A percentile compares a stretch with the other conserved stretches of the same genome.
These are phyloP conservation scores for Tiliacea citrago DNA, from an alignment of 2,888 invertebrate species.

Conservation along the genomic window DNA sequence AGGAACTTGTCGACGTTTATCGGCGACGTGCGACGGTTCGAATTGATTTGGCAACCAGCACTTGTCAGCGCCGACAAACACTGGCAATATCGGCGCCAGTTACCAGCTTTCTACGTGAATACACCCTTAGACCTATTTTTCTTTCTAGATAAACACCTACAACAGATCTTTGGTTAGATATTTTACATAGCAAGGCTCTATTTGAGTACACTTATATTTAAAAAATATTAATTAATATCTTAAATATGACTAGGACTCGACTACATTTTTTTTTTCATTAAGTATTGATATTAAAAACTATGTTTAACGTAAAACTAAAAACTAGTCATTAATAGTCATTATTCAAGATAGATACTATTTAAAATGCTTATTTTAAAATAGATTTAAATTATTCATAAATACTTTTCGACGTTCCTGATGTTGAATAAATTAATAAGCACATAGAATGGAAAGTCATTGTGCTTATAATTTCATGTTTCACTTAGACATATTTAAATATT, in stretches of 20 bases:
- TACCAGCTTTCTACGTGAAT: background rate
- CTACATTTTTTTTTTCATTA: constrained; percentile 46
- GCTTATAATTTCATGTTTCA: background rate
- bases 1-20: background rate
- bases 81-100: background rate
- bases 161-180: constrained; percentile 58
- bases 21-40: background rate
- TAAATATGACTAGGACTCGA: constrained; percentile 67
- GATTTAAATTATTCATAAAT: constrained; percentile 19
- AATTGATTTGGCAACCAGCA: background rate
- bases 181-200: constrained; percentile 55
- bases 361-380: constrained; percentile 60
- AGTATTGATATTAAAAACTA: constrained; percentile 25
- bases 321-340: constrained; percentile 48
- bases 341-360: constrained; percentile 41
- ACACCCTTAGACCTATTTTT: background rate
- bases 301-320: constrained; percentile 29
- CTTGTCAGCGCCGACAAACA: background rate
- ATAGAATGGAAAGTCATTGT: constrained; percentile 48
- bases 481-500: background rate
- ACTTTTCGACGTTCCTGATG: constrained; percentile 12
- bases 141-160: constrained; percentile 10
- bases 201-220: constrained; percentile 15
- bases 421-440: constrained; percentile 39
- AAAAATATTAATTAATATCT: constrained; percentile 22